These are phyloP conservation scores for Chymomyza fuscimana DNA, from an alignment of 2,888 invertebrate genomes.

Conservation along the genomic window DNA sequence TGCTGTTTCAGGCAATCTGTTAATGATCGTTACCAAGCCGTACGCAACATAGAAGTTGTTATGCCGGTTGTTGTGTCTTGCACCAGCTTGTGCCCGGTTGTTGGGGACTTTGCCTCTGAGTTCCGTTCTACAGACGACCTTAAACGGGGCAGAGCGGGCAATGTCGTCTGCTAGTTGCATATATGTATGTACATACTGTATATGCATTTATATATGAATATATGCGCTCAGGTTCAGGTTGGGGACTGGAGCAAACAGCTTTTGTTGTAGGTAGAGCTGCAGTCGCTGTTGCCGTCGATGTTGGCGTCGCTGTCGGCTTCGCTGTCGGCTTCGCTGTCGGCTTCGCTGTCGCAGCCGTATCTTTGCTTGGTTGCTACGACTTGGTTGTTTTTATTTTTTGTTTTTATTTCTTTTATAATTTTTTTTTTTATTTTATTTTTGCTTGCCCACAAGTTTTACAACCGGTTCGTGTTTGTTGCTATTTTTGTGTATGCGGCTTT, in stretches of 20 bases:
- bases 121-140: slow-evolving; percentile 72
- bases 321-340: slow-evolving; percentile 20
- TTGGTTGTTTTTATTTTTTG: not conserved
- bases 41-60: slow-evolving; percentile 40
- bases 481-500: slow-evolving; percentile 48
- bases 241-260: slow-evolving; percentile 70
- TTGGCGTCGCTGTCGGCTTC: slow-evolving; percentile 15
- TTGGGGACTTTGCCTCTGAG: slow-evolving; percentile 28
- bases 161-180: not conserved
- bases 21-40: slow-evolving; percentile 33
- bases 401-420: slow-evolving; percentile 2
- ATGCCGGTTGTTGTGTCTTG: slow-evolving; percentile 34
- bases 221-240: slow-evolving; percentile 40
- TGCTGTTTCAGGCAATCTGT: slow-evolving; percentile 21
- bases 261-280: slow-evolving; percentile 31
- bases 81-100: slow-evolving; percentile 28
- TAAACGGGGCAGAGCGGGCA: slow-evolving; percentile 59
- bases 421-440: slow-evolving; percentile 42
- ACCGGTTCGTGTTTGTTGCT: slow-evolving; percentile 61
- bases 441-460: slow-evolving; percentile 54
- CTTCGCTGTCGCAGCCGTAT: not conserved
- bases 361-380: not conserved
- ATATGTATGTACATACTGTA: not conserved
- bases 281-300: slow-evolving; percentile 25
- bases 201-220: not conserved